Conservation (phyloP, 2,797 vertebrate species). For the Gila robusta region DNA sequence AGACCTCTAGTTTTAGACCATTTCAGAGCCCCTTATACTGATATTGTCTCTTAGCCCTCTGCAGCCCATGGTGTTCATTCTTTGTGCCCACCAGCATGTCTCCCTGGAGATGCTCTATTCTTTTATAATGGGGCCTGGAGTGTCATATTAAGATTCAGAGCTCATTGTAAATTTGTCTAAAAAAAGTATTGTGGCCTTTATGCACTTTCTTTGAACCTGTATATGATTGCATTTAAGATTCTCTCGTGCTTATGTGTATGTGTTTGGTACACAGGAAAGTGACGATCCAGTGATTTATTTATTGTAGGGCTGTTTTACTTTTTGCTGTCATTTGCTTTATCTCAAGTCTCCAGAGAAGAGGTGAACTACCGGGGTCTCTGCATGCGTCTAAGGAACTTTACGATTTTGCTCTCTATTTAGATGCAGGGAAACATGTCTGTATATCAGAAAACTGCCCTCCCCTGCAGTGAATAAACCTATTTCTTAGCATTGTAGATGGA, state of each 20-base stretch:
- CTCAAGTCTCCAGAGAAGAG: slow-evolving; percentile 36
- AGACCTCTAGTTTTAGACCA: neutral
- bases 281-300: slow-evolving; percentile 56
- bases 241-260: neutral
- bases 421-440: neutral
- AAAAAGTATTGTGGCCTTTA: slow-evolving; percentile 17
- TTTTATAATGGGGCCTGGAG: slow-evolving; percentile 44
- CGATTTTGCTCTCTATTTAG: slow-evolving; percentile 10
- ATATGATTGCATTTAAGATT: slow-evolving; percentile 9
- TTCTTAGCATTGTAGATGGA: neutral
- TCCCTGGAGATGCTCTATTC: slow-evolving; percentile 45
- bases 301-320: slow-evolving; percentile 17
- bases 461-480: slow-evolving; percentile 5
- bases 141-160: slow-evolving; percentile 44
- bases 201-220: slow-evolving; percentile 33
- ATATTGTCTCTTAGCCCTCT: slow-evolving; percentile 2
- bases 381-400: slow-evolving; percentile 12
- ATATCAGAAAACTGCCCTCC: slow-evolving; percentile 10
- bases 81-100: slow-evolving; percentile 8
- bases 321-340: slow-evolving; percentile 48
- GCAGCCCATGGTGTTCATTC: neutral
- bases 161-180: slow-evolving; percentile 1
- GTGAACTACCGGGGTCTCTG: slow-evolving; percentile 20
- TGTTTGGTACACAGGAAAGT: slow-evolving; percentile 24
- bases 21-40: slow-evolving; percentile 24